Percentiles rank a stretch among this genome's conserved stretches.
phyloP scores from a whole-genome alignment of 2,797 vertebrate species.

The Malurus leucopterus region DNA sequence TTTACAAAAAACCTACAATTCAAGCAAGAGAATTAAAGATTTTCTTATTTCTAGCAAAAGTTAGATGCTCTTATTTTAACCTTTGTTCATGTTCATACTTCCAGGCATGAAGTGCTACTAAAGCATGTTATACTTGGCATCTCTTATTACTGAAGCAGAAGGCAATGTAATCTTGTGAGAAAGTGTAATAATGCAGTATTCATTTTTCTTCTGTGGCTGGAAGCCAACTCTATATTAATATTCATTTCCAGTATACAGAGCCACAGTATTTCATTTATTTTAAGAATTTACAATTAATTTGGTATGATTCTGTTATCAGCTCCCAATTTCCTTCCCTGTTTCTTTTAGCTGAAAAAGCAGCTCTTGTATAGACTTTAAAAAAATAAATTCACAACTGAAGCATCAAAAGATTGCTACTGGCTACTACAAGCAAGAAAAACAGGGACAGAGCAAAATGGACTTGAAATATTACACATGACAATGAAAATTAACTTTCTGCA shows the following conservation, averaged over 20 bases:
- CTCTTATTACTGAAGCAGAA: constrained; percentile 60
- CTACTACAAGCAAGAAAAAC: constrained; percentile 47
- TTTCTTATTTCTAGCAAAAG: constrained; percentile 51
- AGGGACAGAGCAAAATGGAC: constrained; percentile 45
- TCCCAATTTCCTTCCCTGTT: constrained; percentile 62
- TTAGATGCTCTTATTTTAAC: constrained; percentile 55
- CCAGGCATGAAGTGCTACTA: constrained; percentile 54
- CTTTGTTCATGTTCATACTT: constrained; percentile 50
- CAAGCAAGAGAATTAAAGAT: constrained; percentile 36
- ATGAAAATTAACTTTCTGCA: constrained; percentile 53
- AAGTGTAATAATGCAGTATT: constrained; percentile 56
- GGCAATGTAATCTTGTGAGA: constrained; percentile 55
- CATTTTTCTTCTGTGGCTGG: constrained; percentile 64
- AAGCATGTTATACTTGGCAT: constrained; percentile 50
- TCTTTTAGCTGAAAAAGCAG: constrained; percentile 62
- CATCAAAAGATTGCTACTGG: constrained; percentile 62
- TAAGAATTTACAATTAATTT: constrained; percentile 71
- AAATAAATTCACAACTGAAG: constrained; percentile 53
- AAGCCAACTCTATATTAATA: constrained; percentile 63
- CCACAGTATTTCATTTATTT: constrained; percentile 69
- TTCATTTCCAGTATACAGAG: constrained; percentile 61
- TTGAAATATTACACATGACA: constrained; percentile 50
- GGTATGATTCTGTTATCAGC: constrained; percentile 62
- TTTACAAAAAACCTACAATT: neutral
- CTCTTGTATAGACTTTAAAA: constrained; percentile 39